Conservation (phyloP, 2,113 vertebrate species). For the Montifringilla adamsi region DNA sequence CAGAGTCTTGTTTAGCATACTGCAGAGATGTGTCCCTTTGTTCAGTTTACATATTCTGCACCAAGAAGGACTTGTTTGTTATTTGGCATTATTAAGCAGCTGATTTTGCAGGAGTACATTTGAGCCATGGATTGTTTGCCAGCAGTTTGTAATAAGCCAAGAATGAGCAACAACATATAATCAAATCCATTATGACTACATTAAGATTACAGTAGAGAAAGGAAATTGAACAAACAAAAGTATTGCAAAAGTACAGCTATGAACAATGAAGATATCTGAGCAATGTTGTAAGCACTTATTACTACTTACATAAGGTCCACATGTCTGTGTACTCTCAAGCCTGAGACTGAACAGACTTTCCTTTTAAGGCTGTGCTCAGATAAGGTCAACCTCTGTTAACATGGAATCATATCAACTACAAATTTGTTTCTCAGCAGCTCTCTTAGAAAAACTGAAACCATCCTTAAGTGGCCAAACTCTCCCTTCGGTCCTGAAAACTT, state of each 20-base stretch:
- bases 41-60: background rate
- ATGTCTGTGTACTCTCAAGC: constrained; percentile 37
- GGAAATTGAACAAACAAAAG: constrained; percentile 54
- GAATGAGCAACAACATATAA: constrained; percentile 35
- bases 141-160: constrained; percentile 45
- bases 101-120: constrained; percentile 17
- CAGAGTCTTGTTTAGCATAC: background rate
- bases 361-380: constrained; percentile 50
- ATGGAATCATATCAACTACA: background rate
- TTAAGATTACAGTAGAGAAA: constrained; percentile 55
- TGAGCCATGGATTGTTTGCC: constrained; percentile 13
- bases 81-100: background rate
- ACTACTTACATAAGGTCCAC: constrained; percentile 42
- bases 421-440: background rate
- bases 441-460: background rate
- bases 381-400: constrained; percentile 25
- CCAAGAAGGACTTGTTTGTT: background rate
- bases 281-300: constrained; percentile 53
- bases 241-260: constrained; percentile 30
- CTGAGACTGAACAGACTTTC: constrained; percentile 17
- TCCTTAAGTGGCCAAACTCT: background rate
- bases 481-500: background rate
- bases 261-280: constrained; percentile 44
- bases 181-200: constrained; percentile 41
- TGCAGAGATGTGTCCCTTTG: background rate